phyloP scores from a whole-genome alignment of 2,888 invertebrate genomes.

The Eupithecia vulgata region DNA sequence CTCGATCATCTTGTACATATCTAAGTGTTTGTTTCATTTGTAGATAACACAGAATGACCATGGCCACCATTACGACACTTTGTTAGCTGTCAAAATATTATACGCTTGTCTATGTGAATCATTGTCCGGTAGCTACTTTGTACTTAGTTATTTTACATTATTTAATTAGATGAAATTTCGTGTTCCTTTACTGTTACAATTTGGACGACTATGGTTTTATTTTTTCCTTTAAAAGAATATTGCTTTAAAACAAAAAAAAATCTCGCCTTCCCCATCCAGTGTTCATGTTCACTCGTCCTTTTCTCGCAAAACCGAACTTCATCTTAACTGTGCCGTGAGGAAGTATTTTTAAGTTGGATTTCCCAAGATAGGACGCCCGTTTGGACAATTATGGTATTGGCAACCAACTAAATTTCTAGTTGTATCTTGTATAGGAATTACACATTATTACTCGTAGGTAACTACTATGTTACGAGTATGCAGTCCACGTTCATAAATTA shows the following conservation, averaged over 20 bases:
- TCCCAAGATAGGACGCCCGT: background rate
- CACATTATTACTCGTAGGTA: background rate
- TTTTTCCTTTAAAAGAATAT: no score
- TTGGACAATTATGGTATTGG: no score
- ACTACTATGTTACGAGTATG: background rate
- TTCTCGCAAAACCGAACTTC: no score
- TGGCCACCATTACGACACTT: conserved; percentile 68
- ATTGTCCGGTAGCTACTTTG: background rate
- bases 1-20: conserved; percentile 68
- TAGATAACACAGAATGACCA: conserved; percentile 58
- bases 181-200: no score
- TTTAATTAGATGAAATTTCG: no score
- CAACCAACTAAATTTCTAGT: no score
- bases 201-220: no score
- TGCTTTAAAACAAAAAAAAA: no score
- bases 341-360: background rate
- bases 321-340: no score
- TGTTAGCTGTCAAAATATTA: conserved; percentile 63
- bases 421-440: background rate
- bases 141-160: no score
- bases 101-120: conserved; percentile 47
- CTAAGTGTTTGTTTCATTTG: conserved; percentile 66
- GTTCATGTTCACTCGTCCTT: no score
- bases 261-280: no score
- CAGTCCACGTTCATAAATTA: background rate